phyloP scores from a whole-genome alignment of 2,888 invertebrate species.

The Chrysomela aeneicollis region DNA sequence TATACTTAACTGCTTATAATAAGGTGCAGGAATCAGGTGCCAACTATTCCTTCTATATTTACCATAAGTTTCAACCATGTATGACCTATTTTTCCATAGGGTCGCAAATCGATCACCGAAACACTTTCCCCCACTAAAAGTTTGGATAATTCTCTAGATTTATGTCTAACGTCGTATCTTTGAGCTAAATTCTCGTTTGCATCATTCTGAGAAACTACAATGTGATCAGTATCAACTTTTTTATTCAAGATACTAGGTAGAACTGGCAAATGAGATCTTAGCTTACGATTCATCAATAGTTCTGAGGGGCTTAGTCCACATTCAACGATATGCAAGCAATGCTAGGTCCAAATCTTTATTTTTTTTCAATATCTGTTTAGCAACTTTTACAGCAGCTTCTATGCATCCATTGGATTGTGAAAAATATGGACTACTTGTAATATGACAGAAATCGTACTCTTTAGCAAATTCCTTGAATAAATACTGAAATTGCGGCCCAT shows the following conservation, averaged over 20 bases:
- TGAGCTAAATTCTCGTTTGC: slow-evolving; percentile 4
- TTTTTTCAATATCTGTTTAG: slow-evolving; percentile 25
- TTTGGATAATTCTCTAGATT: slow-evolving; percentile 7
- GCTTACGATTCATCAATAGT: slow-evolving; percentile 12
- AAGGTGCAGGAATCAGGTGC: slow-evolving; percentile 1
- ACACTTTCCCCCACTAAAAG: background rate
- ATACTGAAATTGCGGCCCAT: slow-evolving; percentile 44
- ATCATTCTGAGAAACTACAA: background rate
- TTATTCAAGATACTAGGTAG: slow-evolving; percentile 5
- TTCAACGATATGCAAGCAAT: slow-evolving; percentile 25
- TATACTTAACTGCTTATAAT: background rate
- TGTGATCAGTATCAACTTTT: background rate
- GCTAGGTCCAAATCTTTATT: slow-evolving; percentile 24
- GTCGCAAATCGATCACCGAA: background rate
- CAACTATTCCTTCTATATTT: slow-evolving; percentile 7
- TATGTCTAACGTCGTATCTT: background rate
- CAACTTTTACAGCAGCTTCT: slow-evolving; percentile 27
- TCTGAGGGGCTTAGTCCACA: slow-evolving; percentile 19
- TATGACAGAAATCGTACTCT: slow-evolving; percentile 24
- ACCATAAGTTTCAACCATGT: background rate
- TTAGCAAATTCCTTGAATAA: slow-evolving; percentile 33
- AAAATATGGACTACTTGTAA: slow-evolving; percentile 41
- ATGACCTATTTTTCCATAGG: background rate
- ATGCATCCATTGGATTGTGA: too few relatives aligned
- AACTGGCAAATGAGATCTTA: slow-evolving; percentile 16